Evolutionary conservation across 2,888 invertebrate species (phyloP).

Genomic region (Thelaira solivaga): DNA sequence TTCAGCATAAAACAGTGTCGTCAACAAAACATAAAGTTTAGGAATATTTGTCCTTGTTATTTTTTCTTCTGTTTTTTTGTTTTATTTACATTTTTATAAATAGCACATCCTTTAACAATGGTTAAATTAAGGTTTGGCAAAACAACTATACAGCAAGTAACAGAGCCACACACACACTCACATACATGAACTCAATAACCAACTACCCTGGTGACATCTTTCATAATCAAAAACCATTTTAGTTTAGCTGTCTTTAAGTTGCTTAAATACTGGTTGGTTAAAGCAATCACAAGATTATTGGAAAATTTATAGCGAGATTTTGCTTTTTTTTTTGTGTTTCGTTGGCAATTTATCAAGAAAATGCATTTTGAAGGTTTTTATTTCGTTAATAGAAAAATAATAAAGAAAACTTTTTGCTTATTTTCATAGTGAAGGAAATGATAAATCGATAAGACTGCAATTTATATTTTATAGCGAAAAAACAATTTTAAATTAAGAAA

Average conservation of each 20-base stretch:
- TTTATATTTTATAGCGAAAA: too few species aligned
- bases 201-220: constrained; percentile 10
- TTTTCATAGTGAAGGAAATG: not conserved
- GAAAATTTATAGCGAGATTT: not conserved
- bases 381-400: not conserved
- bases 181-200: too few species aligned
- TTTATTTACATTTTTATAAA: not conserved
- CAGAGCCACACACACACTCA: not conserved
- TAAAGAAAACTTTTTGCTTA: too few species aligned
- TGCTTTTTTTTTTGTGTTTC: not conserved
- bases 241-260: constrained; percentile 6
- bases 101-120: not conserved
- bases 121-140: constrained; percentile 22
- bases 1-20: constrained; percentile 4
- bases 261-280: constrained; percentile 16
- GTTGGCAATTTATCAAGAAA: constrained; percentile 18
- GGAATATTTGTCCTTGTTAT: constrained; percentile 33
- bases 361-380: not conserved
- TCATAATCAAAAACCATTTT: constrained; percentile 19
- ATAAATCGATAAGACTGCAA: too few species aligned
- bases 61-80: not conserved
- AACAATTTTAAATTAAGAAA: too few species aligned
- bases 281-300: not conserved
- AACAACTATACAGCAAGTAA: not conserved
- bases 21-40: not conserved